Evolutionary conservation across 2,113 vertebrate genomes (phyloP).

Genomic region (Poeciliopsis turrubarensis): DNA sequence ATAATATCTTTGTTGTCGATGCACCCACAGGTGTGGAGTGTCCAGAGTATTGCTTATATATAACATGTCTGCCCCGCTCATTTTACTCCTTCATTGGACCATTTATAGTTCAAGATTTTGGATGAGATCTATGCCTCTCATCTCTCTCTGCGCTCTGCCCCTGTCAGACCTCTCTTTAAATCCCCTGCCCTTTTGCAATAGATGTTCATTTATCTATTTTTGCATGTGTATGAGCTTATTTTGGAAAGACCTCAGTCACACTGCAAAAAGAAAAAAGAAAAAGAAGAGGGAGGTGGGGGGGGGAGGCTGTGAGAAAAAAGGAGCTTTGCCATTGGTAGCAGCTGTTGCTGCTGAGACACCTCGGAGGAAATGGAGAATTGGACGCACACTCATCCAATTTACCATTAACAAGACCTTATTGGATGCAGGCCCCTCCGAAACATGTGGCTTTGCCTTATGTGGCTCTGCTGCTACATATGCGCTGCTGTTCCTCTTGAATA

Average conservation of each 20-base stretch:
- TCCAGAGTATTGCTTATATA: slow-evolving; percentile 36
- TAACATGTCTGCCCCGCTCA: slow-evolving; percentile 45
- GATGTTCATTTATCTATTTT: slow-evolving; percentile 76
- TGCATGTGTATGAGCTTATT: slow-evolving; percentile 76
- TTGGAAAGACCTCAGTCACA: slow-evolving; percentile 74
- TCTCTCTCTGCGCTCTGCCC: slow-evolving; percentile 55
- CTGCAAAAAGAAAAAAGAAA: slow-evolving; percentile 58
- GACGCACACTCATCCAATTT: slow-evolving; percentile 84
- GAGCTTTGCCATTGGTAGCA: slow-evolving; percentile 78
- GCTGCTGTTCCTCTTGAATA: slow-evolving; percentile 22
- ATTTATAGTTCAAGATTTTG: slow-evolving; percentile 65
- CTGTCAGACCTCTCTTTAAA: slow-evolving; percentile 63
- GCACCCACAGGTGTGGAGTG: slow-evolving; percentile 16
- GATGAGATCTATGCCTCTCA: slow-evolving; percentile 44
- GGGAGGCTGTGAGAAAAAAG: slow-evolving; percentile 64
- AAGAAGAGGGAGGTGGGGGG: not conserved
- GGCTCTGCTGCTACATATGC: slow-evolving; percentile 57
- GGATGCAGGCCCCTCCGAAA: slow-evolving; percentile 75
- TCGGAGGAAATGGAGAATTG: slow-evolving; percentile 81
- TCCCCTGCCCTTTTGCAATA: slow-evolving; percentile 71
- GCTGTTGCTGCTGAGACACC: slow-evolving; percentile 81
- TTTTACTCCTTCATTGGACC: slow-evolving; percentile 60
- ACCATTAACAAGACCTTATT: slow-evolving; percentile 85
- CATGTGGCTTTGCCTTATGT: slow-evolving; percentile 73
- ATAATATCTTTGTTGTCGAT: slow-evolving; percentile 33